These are phyloP conservation scores for Platycercus adscitus DNA, from an alignment of 2,113 vertebrate genomes.

Conservation along the genomic window DNA sequence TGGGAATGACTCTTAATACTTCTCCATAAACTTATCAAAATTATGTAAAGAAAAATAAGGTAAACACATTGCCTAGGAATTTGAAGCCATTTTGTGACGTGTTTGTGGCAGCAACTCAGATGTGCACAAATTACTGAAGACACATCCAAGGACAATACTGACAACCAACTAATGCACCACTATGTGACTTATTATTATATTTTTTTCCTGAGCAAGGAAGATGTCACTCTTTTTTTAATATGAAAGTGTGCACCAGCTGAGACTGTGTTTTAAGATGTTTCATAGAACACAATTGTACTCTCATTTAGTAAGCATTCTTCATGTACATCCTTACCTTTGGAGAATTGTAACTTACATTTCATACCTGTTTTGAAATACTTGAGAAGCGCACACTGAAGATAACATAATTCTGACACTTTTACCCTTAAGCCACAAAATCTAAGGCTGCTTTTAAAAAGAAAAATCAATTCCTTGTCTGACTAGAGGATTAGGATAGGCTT, in stretches of 20 bases:
- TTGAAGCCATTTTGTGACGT: not conserved
- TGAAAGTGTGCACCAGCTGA: not conserved
- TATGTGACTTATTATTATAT: not conserved
- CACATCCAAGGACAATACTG: not conserved
- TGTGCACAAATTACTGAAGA: not conserved
- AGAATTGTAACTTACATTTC: not conserved
- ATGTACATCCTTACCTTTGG: not conserved
- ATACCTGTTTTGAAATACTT: not conserved
- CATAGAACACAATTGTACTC: not conserved
- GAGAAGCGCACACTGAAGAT: not conserved
- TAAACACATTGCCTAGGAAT: not conserved
- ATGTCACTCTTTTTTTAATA: not conserved
- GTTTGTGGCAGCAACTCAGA: not conserved
- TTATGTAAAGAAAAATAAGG: not conserved
- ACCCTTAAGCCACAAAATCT: not conserved
- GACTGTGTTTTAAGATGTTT: not conserved
- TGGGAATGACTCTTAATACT: not conserved
- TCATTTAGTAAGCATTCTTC: not conserved
- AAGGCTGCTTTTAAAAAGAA: not conserved
- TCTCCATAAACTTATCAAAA: not conserved
- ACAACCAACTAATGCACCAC: not conserved
- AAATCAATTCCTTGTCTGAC: not conserved
- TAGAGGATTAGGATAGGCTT: not conserved
- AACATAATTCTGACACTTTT: not conserved
- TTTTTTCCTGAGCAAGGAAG: not conserved